Evolutionary conservation across 1,140 invertebrate species (phyloP), one percentile per base, ranked within the genome.

Genomic region (Caenorhabditis remanei): DNA sequence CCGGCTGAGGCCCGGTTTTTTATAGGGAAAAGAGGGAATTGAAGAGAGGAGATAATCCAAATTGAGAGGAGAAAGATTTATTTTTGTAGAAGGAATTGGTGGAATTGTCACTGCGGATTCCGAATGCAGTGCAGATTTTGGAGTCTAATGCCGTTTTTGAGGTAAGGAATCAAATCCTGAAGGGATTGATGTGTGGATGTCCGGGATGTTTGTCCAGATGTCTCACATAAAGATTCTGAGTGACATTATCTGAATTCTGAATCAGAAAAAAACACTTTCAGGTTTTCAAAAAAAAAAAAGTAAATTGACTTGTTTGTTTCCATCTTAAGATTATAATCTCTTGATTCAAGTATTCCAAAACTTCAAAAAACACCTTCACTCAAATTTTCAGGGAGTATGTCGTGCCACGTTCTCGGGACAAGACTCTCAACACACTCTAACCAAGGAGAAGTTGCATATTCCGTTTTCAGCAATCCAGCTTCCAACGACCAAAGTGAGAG

Each of bases 361-460:
- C 32, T 32, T 63, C 21, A 32, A 63, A 63, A 63, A 21, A 32
- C 61, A 63, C n/a, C 21, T 58, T 24, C 50, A 50, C 19, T 41
- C 13, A 46, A 48, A 32, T 2, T 50, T 85, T 50, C 61, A 85
- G 85, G 85, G 85, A 55, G 41, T 65, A 16, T 85, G 85, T 43
- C 63, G 85, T 46, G 85, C 85, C 21, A 53, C 65, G 11, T 85
- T 85, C 50, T 65, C 63, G 0, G 85, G 85, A 32, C 85, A 85
- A 48, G 85, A 85, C n/a, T 65, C 85, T 24, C 85, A 71, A 48
- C 85, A 85, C 50, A 85, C 67, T 21, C 24, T 85, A 24, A 71
- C 48, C 50, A 50, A 71, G 41, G 85, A 85, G n/a, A 14, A 67
- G 14, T 16, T 85, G 19, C 85, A 85, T 46, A 67, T 85, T 75